Base-by-base conservation (phyloP, 2,113 vertebrate genomes). In the Rhadina sibilatrix region DNA sequence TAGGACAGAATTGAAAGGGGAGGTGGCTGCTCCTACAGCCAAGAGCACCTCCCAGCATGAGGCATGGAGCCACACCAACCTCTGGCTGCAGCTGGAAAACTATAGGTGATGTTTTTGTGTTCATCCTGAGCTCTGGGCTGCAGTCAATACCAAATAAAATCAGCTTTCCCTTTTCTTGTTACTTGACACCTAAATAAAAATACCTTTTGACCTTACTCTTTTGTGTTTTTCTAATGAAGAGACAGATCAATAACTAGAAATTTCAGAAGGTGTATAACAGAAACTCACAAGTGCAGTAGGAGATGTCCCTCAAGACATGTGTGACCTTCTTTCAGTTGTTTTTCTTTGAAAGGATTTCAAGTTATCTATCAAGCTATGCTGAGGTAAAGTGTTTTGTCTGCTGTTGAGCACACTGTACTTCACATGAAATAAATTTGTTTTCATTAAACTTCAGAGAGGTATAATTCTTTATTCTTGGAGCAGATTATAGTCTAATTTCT, bases 1-100 rank as follows among this genome's bases (percentile, higher is more conserved):
- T 1, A 7, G 35, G 46, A 69, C 1, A 2, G 11, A 10, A 27
- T 4, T 42, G 14, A 2, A 4, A 49, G 10, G 5, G 5, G 31
- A 35, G 16, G 15, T 2, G 15, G 20, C 22, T 72, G 28, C 16
- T 71, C 2, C 1, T 23, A n/a, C 31, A 4, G 1, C 19, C 12
- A 5, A 5, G 3, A 7, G 46, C 33, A 68, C 10, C 46, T 87
- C 49, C 50, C 87, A 16, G 60, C 3, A 3, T 6, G 11, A 21
- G 20, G 31, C 14, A 50, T 30, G 37, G 72, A 89, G 28, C 38
- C 25, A 13, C 42, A 16, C 27, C n/a, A 90, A 28, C 30, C 60
- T 74, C 38, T 59, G 90, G 42, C 70, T 91, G 69, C 61, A 70
- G n/a, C 1, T 88, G 6, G 30, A 88, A 87, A 71, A 60, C 4